Evolutionary conservation across 2,888 invertebrate genomes (phyloP), one percentile per base, ranked within the genome.

Genomic region (Mythimna loreyi): DNA sequence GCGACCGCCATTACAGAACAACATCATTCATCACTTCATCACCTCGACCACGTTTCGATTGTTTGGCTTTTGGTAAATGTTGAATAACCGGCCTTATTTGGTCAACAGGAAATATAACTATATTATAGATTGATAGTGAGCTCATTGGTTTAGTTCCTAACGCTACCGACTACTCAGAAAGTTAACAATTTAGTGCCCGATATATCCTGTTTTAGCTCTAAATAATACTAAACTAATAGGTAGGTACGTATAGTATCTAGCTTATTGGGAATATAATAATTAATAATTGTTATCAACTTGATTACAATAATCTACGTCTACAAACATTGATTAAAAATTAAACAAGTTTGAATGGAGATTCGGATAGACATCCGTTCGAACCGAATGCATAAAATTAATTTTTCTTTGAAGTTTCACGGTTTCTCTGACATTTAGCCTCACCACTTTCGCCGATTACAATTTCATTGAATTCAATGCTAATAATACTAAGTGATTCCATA

Each of bases 21-120:
- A 81, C 83, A 84, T 84, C 84, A 84, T 87, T 84, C 84, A 87
- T 88, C 88, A 86, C 84, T 84, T 75, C 82, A 84, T 85, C 83
- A 86, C 72, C 61, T 59, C 59, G 65, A 85, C 77, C 61, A 67
- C 61, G 62, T 69, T 63, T 56, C 61, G 68, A 77, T 77, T 74
- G 76, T 77, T 72, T 57, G 57, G 65, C 50, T 70, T 76, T 74
- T 68, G 62, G 40, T 74, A 47, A 21, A 33, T 28, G 40, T 52
- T 57, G 49, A 61, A 61, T 58, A 78, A 28, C 49, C 49, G 45
- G 33, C 56, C 67, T 60, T 57, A 67, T 63, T 68, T 67, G 25
- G 53, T 45, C 23, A 36, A 52, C 49, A 72, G 52, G 52, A 69
- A 60, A 61, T 49, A 36, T 19, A 36, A 56, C 9, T 71, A 45